Conservation (phyloP, 2,888 invertebrate genomes). For the Corbicula japonica region DNA sequence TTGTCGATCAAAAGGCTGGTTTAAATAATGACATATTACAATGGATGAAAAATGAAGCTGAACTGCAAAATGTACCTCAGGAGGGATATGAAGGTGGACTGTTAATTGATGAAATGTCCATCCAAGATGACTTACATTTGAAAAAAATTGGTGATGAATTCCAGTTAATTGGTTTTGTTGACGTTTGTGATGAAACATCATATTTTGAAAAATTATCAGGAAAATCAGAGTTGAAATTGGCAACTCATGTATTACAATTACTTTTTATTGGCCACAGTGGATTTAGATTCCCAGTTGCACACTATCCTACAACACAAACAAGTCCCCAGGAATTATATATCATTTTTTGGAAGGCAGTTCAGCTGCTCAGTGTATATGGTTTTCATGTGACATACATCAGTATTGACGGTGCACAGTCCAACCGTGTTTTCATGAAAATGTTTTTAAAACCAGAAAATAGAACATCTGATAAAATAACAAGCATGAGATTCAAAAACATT, state of each 20-base stretch:
- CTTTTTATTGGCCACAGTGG: constrained; percentile 55
- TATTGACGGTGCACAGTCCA: constrained; percentile 63
- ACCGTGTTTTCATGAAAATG: constrained; percentile 47
- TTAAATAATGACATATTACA: constrained; percentile 58
- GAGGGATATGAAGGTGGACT: constrained; percentile 60
- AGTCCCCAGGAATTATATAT: constrained; percentile 51
- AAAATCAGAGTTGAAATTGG: constrained; percentile 30
- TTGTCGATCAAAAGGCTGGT: constrained; percentile 51
- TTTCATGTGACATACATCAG: constrained; percentile 53
- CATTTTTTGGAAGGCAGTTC: constrained; percentile 52
- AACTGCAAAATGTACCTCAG: constrained; percentile 40
- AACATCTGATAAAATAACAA: constrained; percentile 28
- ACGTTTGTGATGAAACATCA: constrained; percentile 33
- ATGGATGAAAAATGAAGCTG: constrained; percentile 66
- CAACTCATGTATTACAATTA: constrained; percentile 49
- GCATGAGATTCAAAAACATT: constrained; percentile 8
- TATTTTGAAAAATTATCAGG: constrained; percentile 28
- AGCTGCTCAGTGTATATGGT: constrained; percentile 37
- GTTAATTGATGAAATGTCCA: constrained; percentile 67
- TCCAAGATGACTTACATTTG: constrained; percentile 63
- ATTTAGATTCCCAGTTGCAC: constrained; percentile 63
- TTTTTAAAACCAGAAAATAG: constrained; percentile 34
- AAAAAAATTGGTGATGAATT: constrained; percentile 47
- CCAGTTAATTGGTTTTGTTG: constrained; percentile 56
- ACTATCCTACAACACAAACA: constrained; percentile 50